Conservation (phyloP, 2,797 vertebrate genomes). For the Hyperoplus immaculatus region DNA sequence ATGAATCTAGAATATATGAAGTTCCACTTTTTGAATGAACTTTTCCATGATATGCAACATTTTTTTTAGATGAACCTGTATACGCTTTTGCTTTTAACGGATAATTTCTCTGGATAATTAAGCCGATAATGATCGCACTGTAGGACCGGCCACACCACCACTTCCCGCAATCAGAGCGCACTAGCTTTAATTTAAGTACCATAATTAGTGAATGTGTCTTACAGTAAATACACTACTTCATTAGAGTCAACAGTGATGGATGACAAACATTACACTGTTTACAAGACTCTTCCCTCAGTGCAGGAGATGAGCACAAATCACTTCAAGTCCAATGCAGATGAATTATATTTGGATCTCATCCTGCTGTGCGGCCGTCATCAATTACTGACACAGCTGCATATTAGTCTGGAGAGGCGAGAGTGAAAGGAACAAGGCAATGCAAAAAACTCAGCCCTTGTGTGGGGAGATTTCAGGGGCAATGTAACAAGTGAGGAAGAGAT, state of each 20-base stretch:
- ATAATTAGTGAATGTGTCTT: neutral
- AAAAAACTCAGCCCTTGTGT: neutral
- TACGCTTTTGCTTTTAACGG: neutral
- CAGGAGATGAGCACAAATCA: neutral
- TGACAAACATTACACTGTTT: slow-evolving; percentile 24
- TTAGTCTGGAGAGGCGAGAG: neutral
- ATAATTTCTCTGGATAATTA: slow-evolving; percentile 8
- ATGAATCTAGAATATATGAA: too few relatives aligned
- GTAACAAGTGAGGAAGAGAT: neutral
- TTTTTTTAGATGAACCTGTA: neutral
- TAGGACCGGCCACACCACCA: neutral
- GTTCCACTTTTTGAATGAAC: too few relatives aligned
- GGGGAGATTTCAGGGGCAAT: neutral
- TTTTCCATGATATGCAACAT: too few relatives aligned
- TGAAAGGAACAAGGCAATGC: neutral
- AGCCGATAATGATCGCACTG: neutral
- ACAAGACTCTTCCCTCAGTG: slow-evolving; percentile 20
- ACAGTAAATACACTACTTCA: neutral
- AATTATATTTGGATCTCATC: neutral
- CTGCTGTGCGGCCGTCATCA: slow-evolving; percentile 3
- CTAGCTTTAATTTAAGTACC: neutral
- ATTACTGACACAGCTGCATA: slow-evolving; percentile 13
- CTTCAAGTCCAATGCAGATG: slow-evolving; percentile 7
- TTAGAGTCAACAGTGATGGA: slow-evolving; percentile 26
- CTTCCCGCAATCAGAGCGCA: neutral